A percentile compares a stretch with the other conserved stretches of the same genome.
Conservation (phyloP, 1,140 invertebrate genomes). For the Cataglyphis hispanica region DNA sequence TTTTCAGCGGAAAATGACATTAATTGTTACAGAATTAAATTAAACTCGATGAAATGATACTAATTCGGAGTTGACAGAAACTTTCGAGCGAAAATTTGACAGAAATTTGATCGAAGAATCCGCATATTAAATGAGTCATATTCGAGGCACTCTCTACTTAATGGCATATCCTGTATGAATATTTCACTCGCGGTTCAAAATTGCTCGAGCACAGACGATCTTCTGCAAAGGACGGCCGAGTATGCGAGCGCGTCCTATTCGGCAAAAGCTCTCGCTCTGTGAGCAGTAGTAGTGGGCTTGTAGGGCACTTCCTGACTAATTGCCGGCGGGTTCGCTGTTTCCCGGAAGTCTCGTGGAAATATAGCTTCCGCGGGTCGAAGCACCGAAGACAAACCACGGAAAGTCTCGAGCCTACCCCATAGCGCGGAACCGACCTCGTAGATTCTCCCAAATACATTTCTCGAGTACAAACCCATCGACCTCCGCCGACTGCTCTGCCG, state of each 20-base stretch:
- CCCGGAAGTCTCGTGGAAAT: conserved; percentile 77
- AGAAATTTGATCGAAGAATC: conserved; percentile 31
- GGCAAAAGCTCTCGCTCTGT: conserved; percentile 65
- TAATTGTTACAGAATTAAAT: conserved; percentile 5
- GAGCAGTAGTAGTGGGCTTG: conserved; percentile 72
- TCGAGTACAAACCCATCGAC: conserved; percentile 19
- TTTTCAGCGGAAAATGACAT: not conserved
- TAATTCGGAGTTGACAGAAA: not conserved
- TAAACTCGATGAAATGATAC: conserved; percentile 4
- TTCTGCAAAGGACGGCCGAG: conserved; percentile 56
- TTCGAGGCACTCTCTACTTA: not conserved
- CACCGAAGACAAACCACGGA: conserved; percentile 70
- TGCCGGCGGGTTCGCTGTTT: conserved; percentile 72
- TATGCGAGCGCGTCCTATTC: conserved; percentile 64
- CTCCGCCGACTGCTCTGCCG: not conserved
- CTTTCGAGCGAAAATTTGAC: not conserved
- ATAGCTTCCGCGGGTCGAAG: conserved; percentile 76
- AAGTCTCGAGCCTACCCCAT: conserved; percentile 71
- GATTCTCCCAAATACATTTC: conserved; percentile 62
- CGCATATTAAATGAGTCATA: conserved; percentile 9
- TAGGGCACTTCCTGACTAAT: conserved; percentile 80
- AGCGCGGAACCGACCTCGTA: conserved; percentile 68
- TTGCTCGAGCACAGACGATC: conserved; percentile 32
- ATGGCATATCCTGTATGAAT: conserved; percentile 21
- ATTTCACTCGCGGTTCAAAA: conserved; percentile 46